Base-by-base conservation (phyloP, 1,140 invertebrate species). In the Probaryconus sp. region DNA sequence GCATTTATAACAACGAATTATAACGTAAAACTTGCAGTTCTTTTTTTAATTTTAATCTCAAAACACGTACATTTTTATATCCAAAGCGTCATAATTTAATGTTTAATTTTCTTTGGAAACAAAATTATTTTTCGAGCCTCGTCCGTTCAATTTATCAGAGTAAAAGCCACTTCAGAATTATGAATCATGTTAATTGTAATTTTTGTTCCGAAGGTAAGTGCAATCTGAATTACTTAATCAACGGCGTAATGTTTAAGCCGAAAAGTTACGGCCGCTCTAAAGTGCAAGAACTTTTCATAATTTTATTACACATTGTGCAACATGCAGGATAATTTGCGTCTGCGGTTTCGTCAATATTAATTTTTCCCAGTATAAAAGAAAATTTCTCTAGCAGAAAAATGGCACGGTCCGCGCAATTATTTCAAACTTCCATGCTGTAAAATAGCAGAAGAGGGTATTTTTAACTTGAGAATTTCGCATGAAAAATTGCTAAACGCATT, bases 331-430 rank as follows among this genome's bases (percentile, higher is more conserved):
- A 58, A 61, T 50, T 40, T 50, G 45, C 35, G 18, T 61, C 10
- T 21, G 30, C 16, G 33, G 38, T 40, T 61, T 50, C 45, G 35
- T 61, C 45, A 61, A 61, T 61, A 61, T 61, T 50, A 61, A 61
- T 61, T 40, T 61, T 61, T 50, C 55, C 30, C 21, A 24, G 10
- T 10, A n/a, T n/a, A 6, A 40, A 50, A 30, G 37, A 48, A 61
- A 48, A 40, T 61, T 48, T 16, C 10, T 10, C 9, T 18, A 40
- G 43, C 17, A 17, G 6, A 21, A 30, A 50, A 26, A 26, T 50
- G 16, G 5, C 40, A 61, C 45, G 56, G 38, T 31, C 43, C 2
- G 43, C 5, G 43, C 43, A 60, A 60, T 60, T 60, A 60, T 48
- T 60, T 28, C 16, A 28, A 18, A 38, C 43, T 48, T 60, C 48